These are phyloP conservation scores for Colletes collaris DNA, from an alignment of 2,888 invertebrate genomes.

Conservation along the genomic window DNA sequence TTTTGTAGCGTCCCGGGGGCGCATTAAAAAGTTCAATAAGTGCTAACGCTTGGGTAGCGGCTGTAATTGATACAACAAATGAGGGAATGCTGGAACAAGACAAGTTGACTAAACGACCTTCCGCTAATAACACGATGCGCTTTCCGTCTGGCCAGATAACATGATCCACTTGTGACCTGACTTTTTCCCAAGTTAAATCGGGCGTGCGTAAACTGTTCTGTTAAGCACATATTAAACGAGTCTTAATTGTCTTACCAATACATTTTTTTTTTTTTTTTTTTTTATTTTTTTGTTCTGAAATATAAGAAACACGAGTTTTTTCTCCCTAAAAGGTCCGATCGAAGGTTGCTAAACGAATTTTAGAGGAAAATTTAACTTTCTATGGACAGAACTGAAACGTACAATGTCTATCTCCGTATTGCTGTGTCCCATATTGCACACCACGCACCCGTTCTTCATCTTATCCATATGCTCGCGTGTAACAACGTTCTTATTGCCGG, in stretches of 20 bases:
- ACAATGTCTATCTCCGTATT: conserved; percentile 98
- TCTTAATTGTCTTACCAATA: conserved; percentile 64
- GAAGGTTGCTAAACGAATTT: conserved; percentile 26
- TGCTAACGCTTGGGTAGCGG: conserved; percentile 98
- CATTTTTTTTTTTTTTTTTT: conserved; percentile 44
- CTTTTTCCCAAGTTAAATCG: conserved; percentile 98
- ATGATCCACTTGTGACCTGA: conserved; percentile 98
- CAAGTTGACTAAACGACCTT: conserved; percentile 97
- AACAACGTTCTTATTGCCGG: conserved; percentile 98
- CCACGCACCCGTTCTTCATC: conserved; percentile 97
- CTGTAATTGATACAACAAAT: conserved; percentile 98
- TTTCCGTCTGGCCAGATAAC: conserved; percentile 99
- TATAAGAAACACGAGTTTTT: conserved; percentile 63
- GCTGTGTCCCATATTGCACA: conserved; percentile 99
- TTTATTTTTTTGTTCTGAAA: conserved; percentile 60
- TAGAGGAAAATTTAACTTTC: background rate
- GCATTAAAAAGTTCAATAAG: conserved; percentile 99
- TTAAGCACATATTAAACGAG: conserved; percentile 71
- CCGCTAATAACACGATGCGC: conserved; percentile 95
- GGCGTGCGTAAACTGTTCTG: conserved; percentile 95
- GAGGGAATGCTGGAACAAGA: conserved; percentile 99
- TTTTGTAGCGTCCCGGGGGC: conserved; percentile 96
- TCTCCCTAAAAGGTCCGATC: conserved; percentile 48
- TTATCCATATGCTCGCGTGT: conserved; percentile 97
- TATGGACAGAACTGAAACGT: conserved; percentile 75